A percentile compares a stretch with the other conserved stretches of the same genome.
Evolutionary conservation across 1,140 invertebrate species (phyloP).

Genomic region (Chlorops oryzae): DNA sequence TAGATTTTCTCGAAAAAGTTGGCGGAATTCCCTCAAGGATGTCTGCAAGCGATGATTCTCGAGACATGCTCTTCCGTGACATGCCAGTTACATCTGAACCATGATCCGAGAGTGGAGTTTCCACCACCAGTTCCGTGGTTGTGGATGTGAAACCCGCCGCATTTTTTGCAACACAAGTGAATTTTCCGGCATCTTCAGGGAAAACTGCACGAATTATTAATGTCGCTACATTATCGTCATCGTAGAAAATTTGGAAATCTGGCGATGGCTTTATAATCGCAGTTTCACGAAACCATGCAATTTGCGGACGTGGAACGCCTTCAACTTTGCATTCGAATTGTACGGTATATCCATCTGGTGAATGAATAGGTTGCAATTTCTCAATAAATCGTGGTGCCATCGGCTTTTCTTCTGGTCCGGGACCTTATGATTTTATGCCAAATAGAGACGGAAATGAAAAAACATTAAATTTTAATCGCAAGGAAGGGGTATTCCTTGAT

Average conservation of each 20-base stretch:
- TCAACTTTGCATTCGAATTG: constrained; percentile 88
- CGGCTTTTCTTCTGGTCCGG: constrained; percentile 66
- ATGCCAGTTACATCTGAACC: constrained; percentile 74
- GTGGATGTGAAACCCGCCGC: constrained; percentile 86
- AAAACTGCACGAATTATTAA: constrained; percentile 92
- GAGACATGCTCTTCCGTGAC: constrained; percentile 73
- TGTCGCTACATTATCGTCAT: constrained; percentile 85
- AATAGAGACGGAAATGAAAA: constrained; percentile 28
- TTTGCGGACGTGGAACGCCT: constrained; percentile 81
- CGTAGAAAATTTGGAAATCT: constrained; percentile 90
- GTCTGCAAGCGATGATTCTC: constrained; percentile 84
- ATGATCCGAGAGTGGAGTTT: constrained; percentile 80
- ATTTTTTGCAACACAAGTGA: constrained; percentile 95
- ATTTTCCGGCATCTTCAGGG: constrained; percentile 93
- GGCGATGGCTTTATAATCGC: constrained; percentile 84
- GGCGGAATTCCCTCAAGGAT: constrained; percentile 88
- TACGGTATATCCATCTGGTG: constrained; percentile 78
- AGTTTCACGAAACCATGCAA: constrained; percentile 92
- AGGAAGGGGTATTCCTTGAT: neutral
- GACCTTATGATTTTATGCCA: constrained; percentile 55
- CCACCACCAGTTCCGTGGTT: constrained; percentile 82
- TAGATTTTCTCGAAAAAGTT: constrained; percentile 83
- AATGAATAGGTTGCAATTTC: constrained; percentile 75
- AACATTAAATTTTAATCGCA: neutral
- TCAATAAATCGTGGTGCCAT: constrained; percentile 78